phyloP scores from a whole-genome alignment of 1,140 invertebrate species.

The Acromyrmex heyeri region DNA sequence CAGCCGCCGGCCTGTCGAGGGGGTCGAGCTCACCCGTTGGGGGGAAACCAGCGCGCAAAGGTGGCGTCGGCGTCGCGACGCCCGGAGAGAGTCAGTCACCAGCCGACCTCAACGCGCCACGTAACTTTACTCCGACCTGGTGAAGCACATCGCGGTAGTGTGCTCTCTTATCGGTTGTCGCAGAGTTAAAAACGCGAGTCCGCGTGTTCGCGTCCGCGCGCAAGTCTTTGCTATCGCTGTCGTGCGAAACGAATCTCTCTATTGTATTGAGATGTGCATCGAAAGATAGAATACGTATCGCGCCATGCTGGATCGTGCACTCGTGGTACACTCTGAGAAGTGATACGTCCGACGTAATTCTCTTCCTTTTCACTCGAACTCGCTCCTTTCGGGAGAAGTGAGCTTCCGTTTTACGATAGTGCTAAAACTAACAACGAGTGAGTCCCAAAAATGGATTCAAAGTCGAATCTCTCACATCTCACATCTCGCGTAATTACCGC shows the following conservation, averaged over 20 bases:
- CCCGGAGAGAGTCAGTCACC: constrained; percentile 84
- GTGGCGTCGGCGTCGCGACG: constrained; percentile 86
- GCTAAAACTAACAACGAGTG: background rate
- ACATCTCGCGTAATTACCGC: background rate
- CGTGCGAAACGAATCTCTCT: background rate
- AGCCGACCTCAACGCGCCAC: constrained; percentile 82
- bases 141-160: background rate
- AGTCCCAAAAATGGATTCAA: background rate
- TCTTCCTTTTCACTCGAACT: background rate
- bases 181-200: background rate
- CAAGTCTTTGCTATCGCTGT: background rate
- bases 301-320: constrained; percentile 44
- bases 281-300: constrained; percentile 18
- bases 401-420: background rate
- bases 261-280: constrained; percentile 12
- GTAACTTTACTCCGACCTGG: constrained; percentile 66
- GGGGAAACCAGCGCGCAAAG: constrained; percentile 77
- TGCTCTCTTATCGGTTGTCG: background rate
- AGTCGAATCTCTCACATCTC: background rate
- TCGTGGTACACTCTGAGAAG: constrained; percentile 18
- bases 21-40: constrained; percentile 58
- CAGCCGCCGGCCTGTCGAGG: constrained; percentile 51
- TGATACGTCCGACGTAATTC: constrained; percentile 13
- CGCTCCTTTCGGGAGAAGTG: background rate
- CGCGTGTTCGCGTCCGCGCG: background rate